phyloP scores from a whole-genome alignment of 2,113 vertebrate genomes.

The Microcebus griseorufus region DNA sequence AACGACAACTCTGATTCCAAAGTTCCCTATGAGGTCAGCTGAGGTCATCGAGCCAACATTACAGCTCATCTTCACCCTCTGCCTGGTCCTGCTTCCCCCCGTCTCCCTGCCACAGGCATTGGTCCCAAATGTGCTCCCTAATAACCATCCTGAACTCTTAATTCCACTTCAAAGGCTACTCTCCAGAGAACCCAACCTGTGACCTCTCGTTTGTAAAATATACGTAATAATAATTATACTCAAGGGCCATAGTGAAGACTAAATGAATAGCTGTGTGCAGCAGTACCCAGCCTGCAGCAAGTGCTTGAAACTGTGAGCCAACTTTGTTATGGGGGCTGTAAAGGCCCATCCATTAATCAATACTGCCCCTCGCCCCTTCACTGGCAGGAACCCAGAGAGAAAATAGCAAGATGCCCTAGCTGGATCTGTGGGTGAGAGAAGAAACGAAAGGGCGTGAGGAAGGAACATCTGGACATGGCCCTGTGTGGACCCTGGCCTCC shows the following conservation, averaged over 20 bases:
- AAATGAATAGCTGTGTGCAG: background rate
- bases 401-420: background rate
- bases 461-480: background rate
- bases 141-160: background rate
- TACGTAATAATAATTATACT: background rate
- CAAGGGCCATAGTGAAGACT: background rate
- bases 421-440: background rate
- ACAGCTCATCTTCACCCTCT: background rate
- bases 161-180: background rate
- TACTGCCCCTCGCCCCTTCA: background rate
- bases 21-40: background rate
- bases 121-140: background rate
- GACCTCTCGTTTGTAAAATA: background rate
- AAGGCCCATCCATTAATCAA: background rate
- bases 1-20: background rate
- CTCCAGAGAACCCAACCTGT: background rate
- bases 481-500: background rate
- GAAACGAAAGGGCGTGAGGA: background rate
- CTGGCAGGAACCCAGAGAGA: background rate
- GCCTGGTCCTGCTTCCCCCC: background rate
- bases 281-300: background rate
- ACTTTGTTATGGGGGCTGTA: background rate
- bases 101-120: background rate
- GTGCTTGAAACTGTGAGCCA: background rate
- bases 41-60: background rate